Evolutionary conservation across 2,113 vertebrate genomes (phyloP), one percentile per base, ranked within the genome.

Genomic region (Ceyx margarethae): DNA sequence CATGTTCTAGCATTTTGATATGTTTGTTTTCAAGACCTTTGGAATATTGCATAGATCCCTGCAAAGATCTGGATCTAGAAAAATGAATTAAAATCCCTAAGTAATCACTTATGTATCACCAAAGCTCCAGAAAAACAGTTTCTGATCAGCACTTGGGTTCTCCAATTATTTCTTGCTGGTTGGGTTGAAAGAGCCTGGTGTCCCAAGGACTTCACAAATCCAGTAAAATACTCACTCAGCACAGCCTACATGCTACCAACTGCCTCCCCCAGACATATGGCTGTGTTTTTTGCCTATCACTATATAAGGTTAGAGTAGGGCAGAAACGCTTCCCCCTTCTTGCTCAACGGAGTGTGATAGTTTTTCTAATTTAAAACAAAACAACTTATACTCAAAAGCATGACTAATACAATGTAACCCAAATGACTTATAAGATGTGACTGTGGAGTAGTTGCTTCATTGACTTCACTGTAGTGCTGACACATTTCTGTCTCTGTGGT

Each of bases 241-340:
- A 89, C 83, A 31, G 86, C 97, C 97, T 88, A 96, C 96, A 2
- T 85, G 93, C 94, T 81, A 85, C 95, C 85, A 76, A 56, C 78
- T 76, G 96, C 97, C 96, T 95, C 97, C 97, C 93, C 96, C 97
- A 94, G 92, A 94, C 97, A 97, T 95, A 97, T 98, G 97, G 91
- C 95, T 64, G 12, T 78, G 83, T 96, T 96, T 93, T 81, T 90
- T 91, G 60, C 95, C 82, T 85, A 85, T 93, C 94, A 85, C 95
- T 96, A 76, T 83, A 40, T 91, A 82, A 95, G 95, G 94, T 80
- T 79, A 95, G 83, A 83, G 87, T 83, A 71, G 91, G 96, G 93
- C 97, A 96, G 79, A 57, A 90, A 87, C 11, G 54, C 91, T 95
- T 40, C 90, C 48, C 88, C 94, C 87, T 91, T 95, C 89, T 82